These are phyloP conservation scores for Tapera naevia DNA, from an alignment of 2,797 vertebrate genomes.

Conservation along the genomic window DNA sequence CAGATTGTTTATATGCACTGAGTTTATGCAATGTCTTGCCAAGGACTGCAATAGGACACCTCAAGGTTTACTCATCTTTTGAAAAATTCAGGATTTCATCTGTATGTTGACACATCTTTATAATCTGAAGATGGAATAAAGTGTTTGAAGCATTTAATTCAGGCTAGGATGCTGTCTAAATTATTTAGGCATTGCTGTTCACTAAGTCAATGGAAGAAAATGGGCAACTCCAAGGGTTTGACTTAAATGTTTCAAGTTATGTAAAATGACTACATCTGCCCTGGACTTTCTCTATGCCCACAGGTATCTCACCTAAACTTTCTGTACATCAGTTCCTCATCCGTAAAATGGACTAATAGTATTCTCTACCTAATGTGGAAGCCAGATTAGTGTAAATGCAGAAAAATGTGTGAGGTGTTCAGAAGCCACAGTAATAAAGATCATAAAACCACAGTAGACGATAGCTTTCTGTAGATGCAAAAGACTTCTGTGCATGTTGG, in stretches of 20 bases:
- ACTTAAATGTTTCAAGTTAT: not conserved
- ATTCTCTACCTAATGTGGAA: not conserved
- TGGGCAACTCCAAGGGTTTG: fast-evolving
- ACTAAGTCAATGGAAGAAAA: not conserved
- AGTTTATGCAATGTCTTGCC: not conserved
- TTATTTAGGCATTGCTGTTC: not conserved
- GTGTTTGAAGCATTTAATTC: not conserved
- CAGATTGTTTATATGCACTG: not conserved
- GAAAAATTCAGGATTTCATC: not conserved
- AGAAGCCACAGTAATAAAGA: not conserved
- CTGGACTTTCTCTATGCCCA: not conserved
- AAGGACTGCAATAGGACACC: not conserved
- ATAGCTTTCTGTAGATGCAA: not conserved
- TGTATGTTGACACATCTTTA: not conserved
- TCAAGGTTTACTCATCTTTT: not conserved
- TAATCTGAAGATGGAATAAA: not conserved
- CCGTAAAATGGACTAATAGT: not conserved
- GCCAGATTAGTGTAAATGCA: not conserved
- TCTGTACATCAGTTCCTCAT: not conserved
- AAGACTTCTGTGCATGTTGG: not conserved
- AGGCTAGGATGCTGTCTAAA: not conserved
- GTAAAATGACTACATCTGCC: not conserved
- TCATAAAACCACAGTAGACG: not conserved
- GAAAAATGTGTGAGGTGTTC: not conserved
- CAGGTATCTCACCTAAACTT: not conserved